Base-by-base conservation (phyloP, 2,113 vertebrate genomes). In the Uria aalge region DNA sequence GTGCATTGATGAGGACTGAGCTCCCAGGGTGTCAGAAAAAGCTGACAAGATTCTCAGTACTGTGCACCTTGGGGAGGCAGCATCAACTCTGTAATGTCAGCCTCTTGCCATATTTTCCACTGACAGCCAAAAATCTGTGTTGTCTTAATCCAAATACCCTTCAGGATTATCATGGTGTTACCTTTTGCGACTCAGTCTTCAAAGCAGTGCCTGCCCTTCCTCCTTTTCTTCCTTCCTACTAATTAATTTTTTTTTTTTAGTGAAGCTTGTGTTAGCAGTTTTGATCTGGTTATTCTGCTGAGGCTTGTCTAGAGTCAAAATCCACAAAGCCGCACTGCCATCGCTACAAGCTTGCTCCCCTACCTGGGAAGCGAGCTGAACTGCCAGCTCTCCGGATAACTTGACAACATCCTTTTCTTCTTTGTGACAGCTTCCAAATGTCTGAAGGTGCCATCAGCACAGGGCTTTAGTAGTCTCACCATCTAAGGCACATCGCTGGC, bases 191-290 rank as follows among this genome's bases (percentile, higher is more conserved):
- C 64, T 73, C 36, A 5, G 2, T 19, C 62, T 93, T 92, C 85
- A 92, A 93, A 93, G 91, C 47, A 67, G 22, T 8, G 56, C 6
- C 71, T 2, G 8, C 67, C 71, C 67, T 88, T 88, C 62, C 62
- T 85, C 60, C 60, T 59, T 52, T 92, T 71, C 48, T 72, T 89
- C 48, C 79, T 86, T 83, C 78, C 74, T 47, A 62, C 57, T 88
- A 79, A 96, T 88, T 83, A 95, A 19, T 87, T 87, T 57, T 57
- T 36, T 45, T 41, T 41, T 59, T 88, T 55, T 56, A 69, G 50
- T 5, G 13, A 90, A 86, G 80, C 50, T 60, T 6, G 19, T 72
- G 78, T 48, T 83, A 73, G 85, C 71, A 90, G 57, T 90, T 94
- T 92, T 90, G 57, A 60, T 52, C 74, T 57, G 36, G 12, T 88